A percentile compares a stretch with the other conserved stretches of the same genome.
These are phyloP conservation scores for Trachemys scripta DNA, from an alignment of 2,113 vertebrate species.

Conservation along the genomic window DNA sequence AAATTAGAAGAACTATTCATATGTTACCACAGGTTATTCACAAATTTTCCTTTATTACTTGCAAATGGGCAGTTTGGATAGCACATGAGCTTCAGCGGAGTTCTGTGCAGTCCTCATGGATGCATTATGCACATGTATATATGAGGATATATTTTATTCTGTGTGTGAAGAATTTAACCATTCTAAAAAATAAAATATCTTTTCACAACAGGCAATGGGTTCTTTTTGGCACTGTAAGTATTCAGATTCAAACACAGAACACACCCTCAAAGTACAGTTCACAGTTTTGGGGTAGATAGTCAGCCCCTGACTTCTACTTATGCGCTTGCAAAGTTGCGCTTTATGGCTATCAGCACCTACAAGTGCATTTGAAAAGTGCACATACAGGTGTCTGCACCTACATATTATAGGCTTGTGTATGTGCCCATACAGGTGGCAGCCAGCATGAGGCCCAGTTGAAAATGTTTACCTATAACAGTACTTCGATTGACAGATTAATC, in stretches of 20 bases:
- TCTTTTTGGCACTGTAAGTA: background rate
- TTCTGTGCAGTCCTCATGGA: background rate
- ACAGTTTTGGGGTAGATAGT: background rate
- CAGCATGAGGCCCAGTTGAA: background rate
- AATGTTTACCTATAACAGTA: background rate
- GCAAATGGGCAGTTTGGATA: slow-evolving; percentile 40
- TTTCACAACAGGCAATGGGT: background rate
- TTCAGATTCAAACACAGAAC: background rate
- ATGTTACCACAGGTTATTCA: slow-evolving; percentile 60
- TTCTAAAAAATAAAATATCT: background rate
- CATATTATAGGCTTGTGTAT: background rate
- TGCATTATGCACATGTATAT: slow-evolving; percentile 14
- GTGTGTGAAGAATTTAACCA: background rate
- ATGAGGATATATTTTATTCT: background rate
- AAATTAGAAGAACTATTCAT: slow-evolving; percentile 41
- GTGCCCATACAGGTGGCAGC: background rate
- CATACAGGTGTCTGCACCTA: background rate
- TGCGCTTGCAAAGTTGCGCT: background rate
- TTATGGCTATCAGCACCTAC: background rate
- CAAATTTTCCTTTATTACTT: slow-evolving; percentile 65
- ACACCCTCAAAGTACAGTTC: background rate
- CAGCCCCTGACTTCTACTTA: background rate
- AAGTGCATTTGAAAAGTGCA: background rate
- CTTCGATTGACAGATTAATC: background rate
- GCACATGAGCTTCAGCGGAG: background rate